These are phyloP conservation scores for Punctoribates punctum DNA, from an alignment of 2,888 invertebrate genomes.

Conservation along the genomic window DNA sequence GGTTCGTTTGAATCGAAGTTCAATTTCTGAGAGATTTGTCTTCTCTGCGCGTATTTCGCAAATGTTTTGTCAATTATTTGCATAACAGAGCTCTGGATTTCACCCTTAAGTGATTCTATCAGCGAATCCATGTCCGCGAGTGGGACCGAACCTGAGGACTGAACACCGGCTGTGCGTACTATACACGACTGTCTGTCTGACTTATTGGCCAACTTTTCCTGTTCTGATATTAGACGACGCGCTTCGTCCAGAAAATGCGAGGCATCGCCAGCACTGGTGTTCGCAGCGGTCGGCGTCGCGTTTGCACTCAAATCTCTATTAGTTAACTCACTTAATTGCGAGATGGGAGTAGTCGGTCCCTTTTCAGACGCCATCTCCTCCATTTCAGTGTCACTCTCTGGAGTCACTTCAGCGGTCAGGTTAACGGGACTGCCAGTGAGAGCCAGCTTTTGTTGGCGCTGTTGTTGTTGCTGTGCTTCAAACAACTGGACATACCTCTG, in stretches of 20 bases:
- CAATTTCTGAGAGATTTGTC: constrained; percentile 57
- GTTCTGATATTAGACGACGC: constrained; percentile 73
- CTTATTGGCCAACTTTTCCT: constrained; percentile 65
- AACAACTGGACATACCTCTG: constrained; percentile 22
- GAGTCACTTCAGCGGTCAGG: not conserved
- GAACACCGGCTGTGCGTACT: constrained; percentile 31
- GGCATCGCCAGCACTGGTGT: constrained; percentile 52
- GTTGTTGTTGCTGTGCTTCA: constrained; percentile 35
- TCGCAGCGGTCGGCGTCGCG: constrained; percentile 41
- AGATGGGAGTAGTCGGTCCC: constrained; percentile 24
- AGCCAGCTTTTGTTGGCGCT: not conserved
- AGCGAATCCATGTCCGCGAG: constrained; percentile 80
- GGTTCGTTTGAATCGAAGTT: constrained; percentile 29
- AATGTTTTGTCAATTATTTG: constrained; percentile 83
- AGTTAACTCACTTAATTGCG: constrained; percentile 13
- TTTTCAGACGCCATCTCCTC: constrained; percentile 30
- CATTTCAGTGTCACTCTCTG: constrained; percentile 32
- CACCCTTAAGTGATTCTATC: constrained; percentile 84
- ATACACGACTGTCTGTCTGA: constrained; percentile 31
- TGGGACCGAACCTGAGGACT: constrained; percentile 58
- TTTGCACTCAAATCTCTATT: constrained; percentile 44
- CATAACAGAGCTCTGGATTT: constrained; percentile 77
- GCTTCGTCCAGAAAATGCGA: constrained; percentile 72
- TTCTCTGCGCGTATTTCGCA: constrained; percentile 66
- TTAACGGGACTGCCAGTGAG: constrained; percentile 15